These are phyloP conservation scores for Galemys pyrenaicus DNA, from an alignment of 2,113 vertebrate genomes.

Conservation along the genomic window DNA sequence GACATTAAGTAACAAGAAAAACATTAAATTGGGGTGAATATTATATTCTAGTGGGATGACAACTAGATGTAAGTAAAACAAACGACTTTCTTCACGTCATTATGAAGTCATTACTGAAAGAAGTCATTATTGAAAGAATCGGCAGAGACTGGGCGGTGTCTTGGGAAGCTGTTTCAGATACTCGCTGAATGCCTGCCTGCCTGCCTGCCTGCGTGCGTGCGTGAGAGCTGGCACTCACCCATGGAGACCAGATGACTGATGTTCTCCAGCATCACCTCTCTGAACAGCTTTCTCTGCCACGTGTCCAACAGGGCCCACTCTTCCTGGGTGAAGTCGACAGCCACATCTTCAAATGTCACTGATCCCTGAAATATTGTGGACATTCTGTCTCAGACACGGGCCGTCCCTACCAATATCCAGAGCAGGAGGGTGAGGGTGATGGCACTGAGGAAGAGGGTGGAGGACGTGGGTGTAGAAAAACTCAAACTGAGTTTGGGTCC, in stretches of 20 bases:
- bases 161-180: background rate
- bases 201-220: no score
- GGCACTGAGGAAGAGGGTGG: no score
- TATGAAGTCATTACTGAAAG: no score
- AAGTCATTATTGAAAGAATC: background rate
- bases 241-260: background rate
- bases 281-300: background rate
- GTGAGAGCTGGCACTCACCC: background rate
- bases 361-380: slow-evolving; percentile 16
- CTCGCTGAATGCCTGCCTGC: background rate
- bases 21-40: background rate
- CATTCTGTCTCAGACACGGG: background rate
- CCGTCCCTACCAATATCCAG: background rate
- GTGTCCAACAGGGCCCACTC: slow-evolving; percentile 30
- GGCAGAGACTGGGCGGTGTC: background rate
- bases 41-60: background rate
- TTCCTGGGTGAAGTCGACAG: slow-evolving; percentile 6
- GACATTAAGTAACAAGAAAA: background rate
- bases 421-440: background rate
- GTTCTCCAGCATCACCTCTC: background rate
- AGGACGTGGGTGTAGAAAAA: background rate
- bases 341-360: slow-evolving; percentile 33
- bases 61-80: background rate
- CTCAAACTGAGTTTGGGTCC: background rate
- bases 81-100: background rate